Percentiles rank a stretch among this genome's conserved stretches.
Conservation (phyloP, 1,140 invertebrate species). For the Bombus huntii region DNA sequence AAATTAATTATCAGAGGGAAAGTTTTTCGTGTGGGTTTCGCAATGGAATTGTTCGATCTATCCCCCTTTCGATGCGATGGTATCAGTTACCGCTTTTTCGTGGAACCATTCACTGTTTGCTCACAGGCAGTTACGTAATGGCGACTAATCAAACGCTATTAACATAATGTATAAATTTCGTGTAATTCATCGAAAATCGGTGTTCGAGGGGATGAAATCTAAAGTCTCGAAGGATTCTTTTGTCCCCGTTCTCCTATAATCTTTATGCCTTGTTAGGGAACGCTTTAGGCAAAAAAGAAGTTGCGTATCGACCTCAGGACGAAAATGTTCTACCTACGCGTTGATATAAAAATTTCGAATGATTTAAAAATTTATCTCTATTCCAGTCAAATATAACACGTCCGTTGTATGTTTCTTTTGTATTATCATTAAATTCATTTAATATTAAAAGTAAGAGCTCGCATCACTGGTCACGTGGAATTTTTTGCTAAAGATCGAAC, state of each 20-base stretch:
- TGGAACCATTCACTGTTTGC: conserved; percentile 26
- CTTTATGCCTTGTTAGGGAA: not conserved
- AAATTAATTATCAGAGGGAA: conserved; percentile 22
- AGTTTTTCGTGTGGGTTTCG: not conserved
- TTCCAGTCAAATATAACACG: too few relatives aligned
- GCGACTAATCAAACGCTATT: conserved; percentile 8
- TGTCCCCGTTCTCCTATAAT: not conserved
- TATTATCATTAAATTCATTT: not conserved
- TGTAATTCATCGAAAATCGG: not conserved
- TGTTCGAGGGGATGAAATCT: not conserved
- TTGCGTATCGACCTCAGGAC: not conserved
- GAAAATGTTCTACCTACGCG: not conserved
- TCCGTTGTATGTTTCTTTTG: not conserved
- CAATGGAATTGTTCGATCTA: not conserved
- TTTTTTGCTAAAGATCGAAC: conserved; percentile 1
- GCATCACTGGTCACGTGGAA: not conserved
- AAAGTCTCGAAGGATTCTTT: not conserved
- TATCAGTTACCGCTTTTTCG: conserved; percentile 25
- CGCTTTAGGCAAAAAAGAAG: not conserved
- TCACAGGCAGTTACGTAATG: not conserved
- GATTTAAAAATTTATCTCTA: not conserved
- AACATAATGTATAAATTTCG: not conserved
- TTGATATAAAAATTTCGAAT: not conserved
- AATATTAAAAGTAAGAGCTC: not conserved
- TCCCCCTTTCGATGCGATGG: not conserved